Base-by-base conservation (phyloP, 2,888 invertebrate genomes). In the Lasioglossum marginatum region DNA sequence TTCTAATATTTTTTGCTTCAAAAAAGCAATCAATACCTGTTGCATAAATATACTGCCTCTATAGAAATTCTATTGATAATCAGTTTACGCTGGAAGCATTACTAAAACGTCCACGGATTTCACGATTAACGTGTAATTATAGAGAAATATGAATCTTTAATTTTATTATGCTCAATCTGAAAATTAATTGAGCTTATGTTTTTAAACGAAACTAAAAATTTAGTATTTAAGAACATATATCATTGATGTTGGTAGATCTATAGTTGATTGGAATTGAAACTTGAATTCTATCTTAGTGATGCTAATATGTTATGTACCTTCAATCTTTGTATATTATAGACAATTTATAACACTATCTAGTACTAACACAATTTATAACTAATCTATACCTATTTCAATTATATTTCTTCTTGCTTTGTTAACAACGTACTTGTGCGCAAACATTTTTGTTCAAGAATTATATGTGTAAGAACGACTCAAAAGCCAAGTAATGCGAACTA, bases 261-360 rank as follows among this genome's bases (percentile, higher is more conserved):
- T 82, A 86, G 74, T 82, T 80, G 77, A 82, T 70, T 70, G 68
- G 81, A 85, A 68, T 87, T 88, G 79, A 83, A 88, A 88, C 70
- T 85, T 83, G 68, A 82, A 82, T 86, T 85, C 84, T 85, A 79
- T 66, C 66, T 48, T 85, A 81, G 70, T 87, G 70, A 85, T 78
- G 82, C 76, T 79, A 86, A 84, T 89, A 84, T 89, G 77, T 85
- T 75, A 75, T 84, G 88, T 89, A 90, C 80, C 89, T 88, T 89
- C 77, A 84, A 87, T 81, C 78, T 83, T 31, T 91, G 86, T 90
- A 88, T 90, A 90, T 88, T 86, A 68, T 89, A 90, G 88, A 85
- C 68, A 90, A 88, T 91, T 90, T 82, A 83, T 86, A 82, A 85
- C 74, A 85, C 71, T 76, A 88, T 82, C n/a, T n/a, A n/a, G n/a